A percentile compares a stretch with the other conserved stretches of the same genome.
These are phyloP conservation scores for Epinotia nisella DNA, from an alignment of 2,888 invertebrate genomes.

Conservation along the genomic window DNA sequence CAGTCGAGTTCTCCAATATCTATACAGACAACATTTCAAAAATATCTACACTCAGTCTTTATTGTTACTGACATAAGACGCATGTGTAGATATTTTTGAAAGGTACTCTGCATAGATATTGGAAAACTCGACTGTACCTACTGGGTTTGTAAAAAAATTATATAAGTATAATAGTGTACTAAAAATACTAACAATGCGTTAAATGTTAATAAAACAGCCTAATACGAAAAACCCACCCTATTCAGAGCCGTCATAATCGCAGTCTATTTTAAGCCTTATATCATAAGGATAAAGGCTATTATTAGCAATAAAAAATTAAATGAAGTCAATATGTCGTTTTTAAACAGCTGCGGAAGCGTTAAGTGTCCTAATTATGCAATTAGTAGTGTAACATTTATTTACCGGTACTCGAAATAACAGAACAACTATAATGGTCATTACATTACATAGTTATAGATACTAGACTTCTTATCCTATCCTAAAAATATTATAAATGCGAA, in stretches of 20 bases:
- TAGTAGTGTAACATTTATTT: conserved; percentile 11
- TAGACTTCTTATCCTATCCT: not conserved
- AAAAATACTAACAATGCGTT: conserved; percentile 13
- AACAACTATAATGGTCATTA: not conserved
- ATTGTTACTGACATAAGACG: too few relatives aligned
- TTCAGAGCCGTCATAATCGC: not conserved
- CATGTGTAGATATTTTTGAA: too few relatives aligned
- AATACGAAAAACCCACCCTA: not conserved
- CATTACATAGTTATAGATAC: not conserved
- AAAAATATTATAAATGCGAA: too few relatives aligned
- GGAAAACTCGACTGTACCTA: too few relatives aligned
- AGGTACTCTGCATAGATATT: too few relatives aligned
- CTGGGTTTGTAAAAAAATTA: too few relatives aligned
- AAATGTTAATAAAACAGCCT: conserved; percentile 18
- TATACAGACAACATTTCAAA: too few relatives aligned
- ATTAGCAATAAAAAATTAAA: not conserved
- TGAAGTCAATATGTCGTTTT: conserved; percentile 20
- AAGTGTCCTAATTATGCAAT: conserved; percentile 37
- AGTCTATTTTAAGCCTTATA: not conserved
- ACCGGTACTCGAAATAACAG: too few relatives aligned
- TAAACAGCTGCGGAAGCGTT: conserved; percentile 25
- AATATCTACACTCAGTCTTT: too few relatives aligned
- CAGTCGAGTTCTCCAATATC: too few relatives aligned
- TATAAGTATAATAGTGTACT: too few relatives aligned
- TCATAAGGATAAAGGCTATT: not conserved